These are phyloP conservation scores for Euborellia annulipes DNA, from an alignment of 1,140 invertebrate genomes.

Conservation along the genomic window DNA sequence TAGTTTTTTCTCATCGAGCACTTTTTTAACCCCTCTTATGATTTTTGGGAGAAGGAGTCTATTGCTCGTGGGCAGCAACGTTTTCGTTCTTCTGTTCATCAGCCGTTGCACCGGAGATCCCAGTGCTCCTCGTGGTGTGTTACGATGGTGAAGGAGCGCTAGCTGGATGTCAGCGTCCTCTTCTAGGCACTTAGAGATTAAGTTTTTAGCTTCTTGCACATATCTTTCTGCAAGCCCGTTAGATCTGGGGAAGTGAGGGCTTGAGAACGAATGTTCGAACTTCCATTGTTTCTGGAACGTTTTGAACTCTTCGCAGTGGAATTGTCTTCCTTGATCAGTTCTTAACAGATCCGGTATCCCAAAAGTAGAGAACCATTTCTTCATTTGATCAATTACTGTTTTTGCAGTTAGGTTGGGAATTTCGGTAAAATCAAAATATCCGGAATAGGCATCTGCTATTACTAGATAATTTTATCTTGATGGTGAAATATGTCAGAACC, in stretches of 20 bases:
- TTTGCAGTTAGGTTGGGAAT: neutral
- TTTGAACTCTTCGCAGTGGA: neutral
- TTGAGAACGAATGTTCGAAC: slow-evolving; percentile 1
- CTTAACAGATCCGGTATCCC: slow-evolving; percentile 4
- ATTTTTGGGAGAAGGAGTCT: too few relatives aligned
- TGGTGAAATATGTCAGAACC: slow-evolving; percentile 1
- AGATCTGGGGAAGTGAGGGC: slow-evolving; percentile 7
- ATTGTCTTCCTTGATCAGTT: slow-evolving; percentile 3
- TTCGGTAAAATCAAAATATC: slow-evolving; percentile 1
- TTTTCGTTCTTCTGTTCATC: slow-evolving; percentile 2
- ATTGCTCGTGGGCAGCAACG: slow-evolving; percentile 2
- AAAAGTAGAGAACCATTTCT: slow-evolving; percentile 4
- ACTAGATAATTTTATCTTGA: neutral
- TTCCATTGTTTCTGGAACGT: neutral
- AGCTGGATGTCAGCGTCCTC: slow-evolving; percentile 1
- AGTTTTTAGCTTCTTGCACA: slow-evolving; percentile 10
- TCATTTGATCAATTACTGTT: neutral
- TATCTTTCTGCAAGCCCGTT: slow-evolving; percentile 11
- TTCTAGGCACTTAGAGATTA: neutral
- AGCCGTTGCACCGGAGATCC: slow-evolving; percentile 5
- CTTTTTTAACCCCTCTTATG: too few relatives aligned
- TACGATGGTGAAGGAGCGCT: neutral
- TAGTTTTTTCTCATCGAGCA: too few relatives aligned
- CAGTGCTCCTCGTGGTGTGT: slow-evolving; percentile 3
- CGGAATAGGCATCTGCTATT: slow-evolving; percentile 1